phyloP scores from a whole-genome alignment of 2,888 invertebrate species.

The Drosophila fulvimacula region DNA sequence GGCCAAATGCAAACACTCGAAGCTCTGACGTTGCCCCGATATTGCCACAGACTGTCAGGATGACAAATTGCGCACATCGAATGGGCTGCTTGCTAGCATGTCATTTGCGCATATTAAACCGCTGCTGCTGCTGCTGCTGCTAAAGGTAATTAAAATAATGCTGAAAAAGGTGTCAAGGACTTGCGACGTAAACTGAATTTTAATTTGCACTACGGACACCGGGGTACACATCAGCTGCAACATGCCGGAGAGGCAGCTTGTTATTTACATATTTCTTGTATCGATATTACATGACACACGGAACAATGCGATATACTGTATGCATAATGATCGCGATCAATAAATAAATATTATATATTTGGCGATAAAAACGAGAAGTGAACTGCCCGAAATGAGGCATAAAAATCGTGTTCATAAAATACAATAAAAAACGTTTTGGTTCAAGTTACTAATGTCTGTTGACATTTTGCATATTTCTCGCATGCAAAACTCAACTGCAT shows the following conservation, averaged over 20 bases:
- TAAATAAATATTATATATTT: constrained; percentile 4
- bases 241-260: constrained; percentile 18
- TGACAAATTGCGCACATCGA: constrained; percentile 71
- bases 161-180: constrained; percentile 75
- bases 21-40: constrained; percentile 3
- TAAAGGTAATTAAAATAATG: constrained; percentile 74
- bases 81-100: constrained; percentile 29
- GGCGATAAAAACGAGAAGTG: background rate
- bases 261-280: background rate
- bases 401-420: background rate
- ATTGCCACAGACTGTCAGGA: constrained; percentile 52
- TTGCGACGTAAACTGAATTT: constrained; percentile 65
- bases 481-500: background rate
- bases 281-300: constrained; percentile 7
- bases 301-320: background rate
- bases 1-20: constrained; percentile 39
- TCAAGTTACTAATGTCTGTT: background rate
- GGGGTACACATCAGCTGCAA: constrained; percentile 23
- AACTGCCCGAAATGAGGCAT: background rate
- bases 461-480: background rate
- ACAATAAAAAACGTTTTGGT: background rate
- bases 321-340: background rate
- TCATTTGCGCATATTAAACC: constrained; percentile 46
- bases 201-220: constrained; percentile 36
- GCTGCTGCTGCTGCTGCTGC: constrained; percentile 13